A percentile compares a stretch with the other conserved stretches of the same genome.
phyloP scores from a whole-genome alignment of 2,797 vertebrate genomes.

The Anniella stebbinsi region DNA sequence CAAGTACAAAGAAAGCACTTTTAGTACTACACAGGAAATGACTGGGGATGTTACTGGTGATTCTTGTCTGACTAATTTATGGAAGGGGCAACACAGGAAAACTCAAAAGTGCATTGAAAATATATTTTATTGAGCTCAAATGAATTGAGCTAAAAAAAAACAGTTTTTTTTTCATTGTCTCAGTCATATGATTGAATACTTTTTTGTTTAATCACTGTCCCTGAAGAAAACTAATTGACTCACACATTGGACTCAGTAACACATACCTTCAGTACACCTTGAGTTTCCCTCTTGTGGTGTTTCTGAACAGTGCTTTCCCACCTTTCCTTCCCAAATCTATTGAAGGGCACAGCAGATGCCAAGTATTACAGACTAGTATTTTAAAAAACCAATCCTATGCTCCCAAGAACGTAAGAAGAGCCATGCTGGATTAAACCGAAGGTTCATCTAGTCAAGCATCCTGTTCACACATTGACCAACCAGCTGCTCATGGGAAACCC shows the following conservation, averaged over 20 bases:
- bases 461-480: too few relatives aligned
- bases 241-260: neutral
- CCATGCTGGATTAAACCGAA: too few relatives aligned
- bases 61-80: constrained; percentile 1
- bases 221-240: neutral
- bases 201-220: neutral
- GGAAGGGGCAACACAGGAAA: neutral
- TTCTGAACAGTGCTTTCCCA: neutral
- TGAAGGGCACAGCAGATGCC: neutral
- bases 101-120: neutral
- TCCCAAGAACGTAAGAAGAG: too few relatives aligned
- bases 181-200: neutral
- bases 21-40: neutral
- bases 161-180: neutral
- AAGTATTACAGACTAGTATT: neutral
- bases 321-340: neutral
- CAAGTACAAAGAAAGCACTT: neutral
- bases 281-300: neutral
- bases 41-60: neutral
- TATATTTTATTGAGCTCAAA: neutral
- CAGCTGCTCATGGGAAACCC: too few relatives aligned
- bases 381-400: neutral
- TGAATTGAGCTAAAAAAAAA: neutral
- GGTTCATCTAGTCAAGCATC: too few relatives aligned
- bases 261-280: neutral